A percentile compares a stretch with the other conserved stretches of the same genome.
phyloP scores from a whole-genome alignment of 2,113 vertebrate genomes.

The Antidorcas marsupialis region DNA sequence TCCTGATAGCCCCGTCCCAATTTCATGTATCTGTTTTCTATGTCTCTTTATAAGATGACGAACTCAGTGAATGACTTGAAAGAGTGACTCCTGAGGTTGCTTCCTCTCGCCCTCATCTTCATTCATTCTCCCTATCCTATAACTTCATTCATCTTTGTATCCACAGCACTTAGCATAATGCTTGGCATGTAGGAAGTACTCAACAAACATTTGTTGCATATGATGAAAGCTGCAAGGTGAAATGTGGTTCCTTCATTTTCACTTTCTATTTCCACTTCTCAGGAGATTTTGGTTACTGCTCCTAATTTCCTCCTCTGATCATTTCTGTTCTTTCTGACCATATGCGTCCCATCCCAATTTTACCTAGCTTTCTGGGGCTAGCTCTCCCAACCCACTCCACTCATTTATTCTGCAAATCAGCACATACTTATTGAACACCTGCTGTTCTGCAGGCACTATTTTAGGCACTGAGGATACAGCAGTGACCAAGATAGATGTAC shows the following conservation, averaged over 20 bases:
- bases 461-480: not conserved
- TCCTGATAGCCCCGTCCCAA: not conserved
- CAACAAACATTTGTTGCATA: not conserved
- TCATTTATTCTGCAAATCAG: not conserved
- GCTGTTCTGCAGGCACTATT: not conserved
- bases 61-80: not conserved
- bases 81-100: not conserved
- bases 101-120: not conserved
- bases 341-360: not conserved
- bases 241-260: conserved; percentile 26
- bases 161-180: not conserved
- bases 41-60: not conserved
- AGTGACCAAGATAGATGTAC: not conserved
- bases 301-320: conserved; percentile 12
- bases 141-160: not conserved
- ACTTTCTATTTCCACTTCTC: conserved; percentile 24
- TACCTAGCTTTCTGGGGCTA: not conserved
- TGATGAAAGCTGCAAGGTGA: not conserved
- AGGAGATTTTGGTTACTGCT: not conserved
- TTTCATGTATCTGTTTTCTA: not conserved
- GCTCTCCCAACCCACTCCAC: not conserved
- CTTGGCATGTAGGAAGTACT: not conserved
- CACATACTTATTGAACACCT: not conserved
- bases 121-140: not conserved
- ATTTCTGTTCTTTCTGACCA: conserved; percentile 1